Evolutionary conservation across 2,113 vertebrate species (phyloP), one percentile per base, ranked within the genome.

Genomic region (Ciconia boyciana): DNA sequence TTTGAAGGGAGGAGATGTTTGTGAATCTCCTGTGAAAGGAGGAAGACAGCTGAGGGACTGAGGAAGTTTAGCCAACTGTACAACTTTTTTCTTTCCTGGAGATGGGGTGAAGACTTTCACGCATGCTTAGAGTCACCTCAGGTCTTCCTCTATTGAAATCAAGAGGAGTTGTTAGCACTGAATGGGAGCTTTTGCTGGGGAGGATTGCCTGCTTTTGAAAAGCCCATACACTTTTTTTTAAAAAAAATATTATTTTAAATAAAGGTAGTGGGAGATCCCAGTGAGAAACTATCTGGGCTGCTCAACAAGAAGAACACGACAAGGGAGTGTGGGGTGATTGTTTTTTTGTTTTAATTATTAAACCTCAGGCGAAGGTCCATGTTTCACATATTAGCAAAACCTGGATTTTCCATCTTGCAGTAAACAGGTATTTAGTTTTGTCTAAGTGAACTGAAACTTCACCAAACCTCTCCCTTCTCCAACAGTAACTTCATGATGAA

Each of bases 241-340:
- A 36, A 36, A 36, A 36, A 36, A 36, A 36, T 36, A 36, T 36
- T 36, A 36, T 36, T 92, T 87, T 36, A 41, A 92, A 64, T 64
- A 22, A 54, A 83, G 24, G 54, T 21, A 46, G 4, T 29, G 19
- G 9, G 48, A 83, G 16, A 74, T 58, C 3, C 20, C 36, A 68
- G 34, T 13, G 66, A 91, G n/a, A 25, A 75, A 39, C 36, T 12
- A 4, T 5, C 9, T n/a, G 29, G 39, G 12, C 25, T 86, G 44
- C 44, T 92, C 51, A n/a, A 29, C 24, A 29, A 34, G 14, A 43
- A 32, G 31, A 57, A 11, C 36, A 44, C 0, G 0, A 57, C 28
- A 54, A 71, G 34, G 19, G 19, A 49, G 25, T 29, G 5, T 15
- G 9, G 3, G 10, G 18, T 3, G 34, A 2, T 10, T 55, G 8